Conservation (phyloP, 2,797 vertebrate species). For the Ctenochaetus hawaiiensis region DNA sequence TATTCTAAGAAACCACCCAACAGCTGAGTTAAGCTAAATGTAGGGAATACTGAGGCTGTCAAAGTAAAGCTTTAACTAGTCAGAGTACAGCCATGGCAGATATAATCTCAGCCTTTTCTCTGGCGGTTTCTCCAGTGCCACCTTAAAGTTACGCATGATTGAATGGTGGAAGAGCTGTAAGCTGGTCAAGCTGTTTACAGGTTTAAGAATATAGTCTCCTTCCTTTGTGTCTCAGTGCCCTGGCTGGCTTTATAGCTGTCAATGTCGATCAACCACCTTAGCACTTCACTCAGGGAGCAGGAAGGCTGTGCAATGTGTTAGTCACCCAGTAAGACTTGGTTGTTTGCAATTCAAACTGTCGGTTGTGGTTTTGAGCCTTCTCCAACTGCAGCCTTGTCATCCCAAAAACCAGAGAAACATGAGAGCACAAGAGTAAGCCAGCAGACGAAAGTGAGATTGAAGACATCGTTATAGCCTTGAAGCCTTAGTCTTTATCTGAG, state of each 20-base stretch:
- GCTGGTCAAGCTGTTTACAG: not conserved
- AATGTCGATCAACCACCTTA: conserved; percentile 46
- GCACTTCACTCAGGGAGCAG: conserved; percentile 40
- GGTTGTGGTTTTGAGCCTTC: conserved; percentile 56
- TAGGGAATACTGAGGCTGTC: not conserved
- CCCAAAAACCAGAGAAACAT: conserved; percentile 57
- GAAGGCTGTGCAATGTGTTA: conserved; percentile 35
- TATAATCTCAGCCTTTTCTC: no score
- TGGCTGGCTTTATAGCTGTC: conserved; percentile 17
- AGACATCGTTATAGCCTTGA: conserved; percentile 38
- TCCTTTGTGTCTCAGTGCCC: conserved; percentile 21
- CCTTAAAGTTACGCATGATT: not conserved
- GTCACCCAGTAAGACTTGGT: conserved; percentile 48
- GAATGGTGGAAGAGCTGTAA: not conserved
- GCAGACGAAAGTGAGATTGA: conserved; percentile 60
- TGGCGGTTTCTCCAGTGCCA: not conserved
- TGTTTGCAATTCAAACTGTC: conserved; percentile 54
- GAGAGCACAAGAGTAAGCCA: conserved; percentile 54
- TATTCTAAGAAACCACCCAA: not conserved
- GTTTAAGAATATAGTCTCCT: conserved; percentile 4
- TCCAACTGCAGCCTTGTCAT: conserved; percentile 40
- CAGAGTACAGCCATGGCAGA: no score
- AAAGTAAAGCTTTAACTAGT: not conserved
- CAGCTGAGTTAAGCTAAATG: not conserved
- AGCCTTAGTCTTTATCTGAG: conserved; percentile 27